Percentiles rank a stretch among this genome's conserved stretches.
These are phyloP conservation scores for Leistus spinibarbis DNA, from an alignment of 2,888 invertebrate species.

Conservation along the genomic window DNA sequence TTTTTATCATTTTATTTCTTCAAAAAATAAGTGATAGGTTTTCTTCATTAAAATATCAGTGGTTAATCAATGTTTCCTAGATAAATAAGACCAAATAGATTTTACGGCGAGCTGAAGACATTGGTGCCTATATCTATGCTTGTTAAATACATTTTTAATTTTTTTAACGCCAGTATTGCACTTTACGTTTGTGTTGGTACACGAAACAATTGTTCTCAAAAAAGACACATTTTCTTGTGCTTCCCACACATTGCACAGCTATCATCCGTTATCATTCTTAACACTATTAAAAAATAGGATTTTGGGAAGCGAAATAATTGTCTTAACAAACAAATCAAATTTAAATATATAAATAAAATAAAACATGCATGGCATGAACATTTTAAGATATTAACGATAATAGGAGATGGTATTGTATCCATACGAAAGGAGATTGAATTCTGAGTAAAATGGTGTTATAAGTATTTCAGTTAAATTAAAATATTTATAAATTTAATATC, in stretches of 20 bases:
- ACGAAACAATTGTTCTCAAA: not conserved
- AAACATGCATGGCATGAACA: slow-evolving; percentile 24
- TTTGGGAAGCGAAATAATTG: not conserved
- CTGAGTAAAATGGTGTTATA: not conserved
- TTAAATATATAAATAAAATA: not conserved
- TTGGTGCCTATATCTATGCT: too few species aligned
- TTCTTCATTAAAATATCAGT: too few species aligned
- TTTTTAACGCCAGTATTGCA: not conserved
- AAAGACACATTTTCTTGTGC: not conserved
- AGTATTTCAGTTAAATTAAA: too few species aligned
- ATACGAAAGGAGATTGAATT: slow-evolving; percentile 4
- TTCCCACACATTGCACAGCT: slow-evolving; percentile 3
- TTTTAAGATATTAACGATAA: not conserved
- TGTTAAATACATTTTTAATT: too few species aligned
- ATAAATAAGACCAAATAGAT: too few species aligned
- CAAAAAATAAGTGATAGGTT: too few species aligned
- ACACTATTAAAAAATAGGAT: slow-evolving; percentile 26
- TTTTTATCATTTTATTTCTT: too few species aligned
- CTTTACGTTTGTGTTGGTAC: not conserved
- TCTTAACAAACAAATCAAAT: not conserved
- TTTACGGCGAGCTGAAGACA: too few species aligned
- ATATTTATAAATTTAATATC: too few species aligned
- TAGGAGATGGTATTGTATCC: not conserved
- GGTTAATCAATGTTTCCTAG: too few species aligned
- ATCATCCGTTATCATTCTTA: slow-evolving; percentile 10